These are phyloP conservation scores for Pygocentrus nattereri DNA, from an alignment of 2,797 vertebrate species.

Conservation along the genomic window DNA sequence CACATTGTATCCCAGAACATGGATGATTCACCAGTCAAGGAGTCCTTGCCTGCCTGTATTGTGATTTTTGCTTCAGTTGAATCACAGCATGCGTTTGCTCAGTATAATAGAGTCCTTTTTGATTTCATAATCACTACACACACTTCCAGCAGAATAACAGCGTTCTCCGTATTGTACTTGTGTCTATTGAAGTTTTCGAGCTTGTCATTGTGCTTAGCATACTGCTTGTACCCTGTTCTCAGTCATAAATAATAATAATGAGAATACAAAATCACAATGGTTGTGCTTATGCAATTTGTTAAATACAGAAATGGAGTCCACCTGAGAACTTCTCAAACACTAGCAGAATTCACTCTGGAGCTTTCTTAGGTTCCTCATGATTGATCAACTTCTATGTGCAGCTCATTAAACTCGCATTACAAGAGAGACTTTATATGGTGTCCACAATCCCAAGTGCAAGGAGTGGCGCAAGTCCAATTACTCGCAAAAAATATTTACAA, in stretches of 20 bases:
- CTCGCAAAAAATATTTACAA: neutral
- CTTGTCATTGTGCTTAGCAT: neutral
- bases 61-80: neutral
- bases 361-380: neutral
- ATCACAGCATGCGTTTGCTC: neutral
- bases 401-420: conserved; percentile 10
- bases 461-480: neutral
- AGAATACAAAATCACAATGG: neutral
- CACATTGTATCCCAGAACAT: neutral
- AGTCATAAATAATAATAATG: neutral
- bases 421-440: neutral
- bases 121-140: neutral
- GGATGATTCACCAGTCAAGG: neutral
- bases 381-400: neutral
- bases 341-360: neutral
- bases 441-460: neutral
- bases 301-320: neutral
- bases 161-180: too few relatives aligned
- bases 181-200: neutral
- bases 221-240: neutral
- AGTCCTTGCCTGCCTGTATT: neutral
- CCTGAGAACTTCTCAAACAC: neutral
- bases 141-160: neutral
- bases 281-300: neutral
- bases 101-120: neutral